These are phyloP conservation scores for Sebastes hubbsi DNA, from an alignment of 2,797 vertebrate species.

Conservation along the genomic window DNA sequence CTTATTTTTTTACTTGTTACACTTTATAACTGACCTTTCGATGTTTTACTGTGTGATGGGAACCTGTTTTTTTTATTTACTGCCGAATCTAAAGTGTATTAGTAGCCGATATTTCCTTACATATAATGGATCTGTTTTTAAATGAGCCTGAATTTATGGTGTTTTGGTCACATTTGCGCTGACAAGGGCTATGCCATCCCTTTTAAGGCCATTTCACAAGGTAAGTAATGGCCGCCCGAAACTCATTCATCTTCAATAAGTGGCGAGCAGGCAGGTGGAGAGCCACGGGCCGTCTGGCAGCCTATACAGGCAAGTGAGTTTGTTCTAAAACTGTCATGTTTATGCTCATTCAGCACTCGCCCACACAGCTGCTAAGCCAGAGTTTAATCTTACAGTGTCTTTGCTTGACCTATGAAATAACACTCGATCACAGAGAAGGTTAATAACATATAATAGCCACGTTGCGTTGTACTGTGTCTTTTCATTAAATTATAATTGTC, in stretches of 20 bases:
- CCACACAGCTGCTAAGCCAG: slow-evolving; percentile 44
- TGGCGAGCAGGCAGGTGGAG: slow-evolving; percentile 64
- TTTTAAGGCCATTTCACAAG: slow-evolving; percentile 62
- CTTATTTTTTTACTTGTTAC: not conserved
- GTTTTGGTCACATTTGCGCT: slow-evolving; percentile 59
- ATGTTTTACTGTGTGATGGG: not conserved
- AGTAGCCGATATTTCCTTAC: slow-evolving; percentile 13
- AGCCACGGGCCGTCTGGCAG: slow-evolving; percentile 55
- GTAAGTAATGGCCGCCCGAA: slow-evolving; percentile 64
- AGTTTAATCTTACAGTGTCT: slow-evolving; percentile 52
- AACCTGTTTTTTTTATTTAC: slow-evolving; percentile 12
- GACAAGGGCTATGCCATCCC: slow-evolving; percentile 43
- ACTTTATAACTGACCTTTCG: not conserved
- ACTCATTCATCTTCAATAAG: slow-evolving; percentile 70
- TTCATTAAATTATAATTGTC: slow-evolving; percentile 26
- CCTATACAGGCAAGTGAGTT: slow-evolving; percentile 34
- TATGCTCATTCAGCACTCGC: slow-evolving; percentile 58
- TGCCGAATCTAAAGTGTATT: slow-evolving; percentile 9
- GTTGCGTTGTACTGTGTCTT: not conserved
- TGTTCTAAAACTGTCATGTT: slow-evolving; percentile 68
- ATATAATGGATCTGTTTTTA: slow-evolving; percentile 50
- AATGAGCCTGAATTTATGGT: slow-evolving; percentile 49
- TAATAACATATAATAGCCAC: slow-evolving; percentile 37
- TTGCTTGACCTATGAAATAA: slow-evolving; percentile 46
- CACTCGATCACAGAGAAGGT: slow-evolving; percentile 13